These are phyloP conservation scores for Chionoecetes opilio DNA, from an alignment of 1,140 invertebrate species.

Conservation along the genomic window DNA sequence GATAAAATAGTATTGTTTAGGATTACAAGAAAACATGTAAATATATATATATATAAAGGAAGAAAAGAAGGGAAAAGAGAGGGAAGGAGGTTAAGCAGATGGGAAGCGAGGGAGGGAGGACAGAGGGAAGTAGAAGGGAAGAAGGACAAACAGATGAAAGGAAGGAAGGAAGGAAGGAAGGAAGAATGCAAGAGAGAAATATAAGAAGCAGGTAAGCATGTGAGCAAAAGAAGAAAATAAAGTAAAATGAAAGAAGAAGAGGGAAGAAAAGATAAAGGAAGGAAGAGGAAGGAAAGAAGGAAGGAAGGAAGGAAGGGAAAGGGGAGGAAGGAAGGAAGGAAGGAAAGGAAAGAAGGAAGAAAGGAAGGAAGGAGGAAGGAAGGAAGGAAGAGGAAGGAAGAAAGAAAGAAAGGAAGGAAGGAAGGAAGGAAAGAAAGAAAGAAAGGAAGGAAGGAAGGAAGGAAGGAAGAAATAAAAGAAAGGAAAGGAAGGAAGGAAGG, in stretches of 20 bases:
- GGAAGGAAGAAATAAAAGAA: too few species aligned
- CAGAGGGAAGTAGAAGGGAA: too few species aligned
- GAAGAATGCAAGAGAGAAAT: background rate
- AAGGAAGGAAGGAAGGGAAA: background rate
- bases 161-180: background rate
- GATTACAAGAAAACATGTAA: background rate
- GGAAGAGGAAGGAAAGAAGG: background rate
- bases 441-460: background rate
- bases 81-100: too few species aligned
- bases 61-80: too few species aligned
- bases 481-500: background rate
- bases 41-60: too few species aligned
- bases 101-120: too few species aligned
- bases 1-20: too few species aligned
- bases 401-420: background rate
- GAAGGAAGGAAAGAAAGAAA: background rate
- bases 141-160: background rate
- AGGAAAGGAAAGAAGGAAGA: background rate
- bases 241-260: background rate
- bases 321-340: background rate
- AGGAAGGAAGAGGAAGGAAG: background rate
- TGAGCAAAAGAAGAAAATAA: background rate
- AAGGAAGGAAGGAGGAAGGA: background rate
- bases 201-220: background rate
- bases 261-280: background rate